Evolutionary conservation across 2,797 vertebrate genomes (phyloP).

Genomic region (Anguilla obscura): DNA sequence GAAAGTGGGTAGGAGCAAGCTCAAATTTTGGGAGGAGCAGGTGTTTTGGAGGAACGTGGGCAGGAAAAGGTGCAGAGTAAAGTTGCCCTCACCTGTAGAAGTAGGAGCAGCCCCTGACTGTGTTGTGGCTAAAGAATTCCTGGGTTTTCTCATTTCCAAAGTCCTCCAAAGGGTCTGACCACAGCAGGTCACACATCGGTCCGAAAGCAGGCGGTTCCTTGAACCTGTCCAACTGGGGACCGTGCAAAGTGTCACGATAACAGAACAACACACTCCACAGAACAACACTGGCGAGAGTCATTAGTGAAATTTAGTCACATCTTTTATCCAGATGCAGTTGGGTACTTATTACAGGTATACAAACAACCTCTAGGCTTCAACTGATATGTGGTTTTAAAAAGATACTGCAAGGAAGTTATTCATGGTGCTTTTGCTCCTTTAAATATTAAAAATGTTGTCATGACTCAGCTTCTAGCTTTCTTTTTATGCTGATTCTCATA

Average conservation of each 20-base stretch:
- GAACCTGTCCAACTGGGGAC: conserved; percentile 76
- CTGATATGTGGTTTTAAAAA: neutral
- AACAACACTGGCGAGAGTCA: neutral
- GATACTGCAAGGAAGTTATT: neutral
- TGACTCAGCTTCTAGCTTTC: neutral
- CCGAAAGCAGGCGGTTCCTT: conserved; percentile 82
- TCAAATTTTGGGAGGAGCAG: neutral
- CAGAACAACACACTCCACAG: neutral
- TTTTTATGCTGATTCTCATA: neutral
- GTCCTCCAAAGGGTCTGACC: conserved; percentile 80
- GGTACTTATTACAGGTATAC: neutral
- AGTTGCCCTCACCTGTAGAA: conserved; percentile 76
- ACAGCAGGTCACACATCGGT: conserved; percentile 81
- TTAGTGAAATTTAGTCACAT: neutral
- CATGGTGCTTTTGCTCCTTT: neutral
- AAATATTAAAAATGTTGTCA: neutral
- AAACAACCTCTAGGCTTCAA: neutral
- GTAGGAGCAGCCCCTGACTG: conserved; percentile 81
- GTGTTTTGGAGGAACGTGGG: neutral
- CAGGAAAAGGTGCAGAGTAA: neutral
- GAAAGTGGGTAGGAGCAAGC: neutral
- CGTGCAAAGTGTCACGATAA: neutral
- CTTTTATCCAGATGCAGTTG: neutral
- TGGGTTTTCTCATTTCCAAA: conserved; percentile 83
- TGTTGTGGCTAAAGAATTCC: conserved; percentile 81